Percentiles rank a stretch among this genome's conserved stretches.
Conservation (phyloP, 2,113 vertebrate species). For the Notarius quadriscutis region DNA sequence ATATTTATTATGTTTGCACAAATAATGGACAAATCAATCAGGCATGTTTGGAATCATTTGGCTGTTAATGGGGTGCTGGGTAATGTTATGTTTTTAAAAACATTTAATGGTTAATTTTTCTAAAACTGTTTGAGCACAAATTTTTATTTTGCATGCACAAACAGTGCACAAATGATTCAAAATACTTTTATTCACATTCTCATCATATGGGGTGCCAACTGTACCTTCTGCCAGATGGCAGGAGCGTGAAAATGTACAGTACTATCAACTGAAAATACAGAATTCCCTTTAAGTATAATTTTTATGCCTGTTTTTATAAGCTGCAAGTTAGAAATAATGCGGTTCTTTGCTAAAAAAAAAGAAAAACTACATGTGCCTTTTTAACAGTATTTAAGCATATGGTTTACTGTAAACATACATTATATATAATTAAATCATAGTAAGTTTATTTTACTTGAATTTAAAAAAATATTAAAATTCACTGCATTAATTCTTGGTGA, state of each 20-base stretch:
- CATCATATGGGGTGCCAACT: background rate
- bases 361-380: background rate
- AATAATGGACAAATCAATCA: too few relatives aligned
- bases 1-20: too few relatives aligned
- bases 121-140: too few relatives aligned
- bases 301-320: background rate
- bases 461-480: background rate
- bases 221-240: background rate
- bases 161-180: too few relatives aligned
- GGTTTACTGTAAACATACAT: background rate
- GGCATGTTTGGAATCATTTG: too few relatives aligned
- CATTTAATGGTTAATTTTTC: too few relatives aligned
- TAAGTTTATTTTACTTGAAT: background rate
- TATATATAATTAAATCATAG: background rate
- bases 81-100: too few relatives aligned
- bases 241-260: background rate
- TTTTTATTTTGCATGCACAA: too few relatives aligned
- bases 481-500: background rate
- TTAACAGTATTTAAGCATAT: background rate
- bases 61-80: too few relatives aligned
- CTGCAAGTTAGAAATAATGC: background rate
- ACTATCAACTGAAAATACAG: background rate
- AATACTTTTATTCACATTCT: too few relatives aligned
- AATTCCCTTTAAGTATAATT: background rate
- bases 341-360: background rate